Percentiles rank a stretch among this genome's conserved stretches.
These are phyloP conservation scores for Himalopsyche kuldschensis DNA, from an alignment of 2,888 invertebrate species.

Conservation along the genomic window DNA sequence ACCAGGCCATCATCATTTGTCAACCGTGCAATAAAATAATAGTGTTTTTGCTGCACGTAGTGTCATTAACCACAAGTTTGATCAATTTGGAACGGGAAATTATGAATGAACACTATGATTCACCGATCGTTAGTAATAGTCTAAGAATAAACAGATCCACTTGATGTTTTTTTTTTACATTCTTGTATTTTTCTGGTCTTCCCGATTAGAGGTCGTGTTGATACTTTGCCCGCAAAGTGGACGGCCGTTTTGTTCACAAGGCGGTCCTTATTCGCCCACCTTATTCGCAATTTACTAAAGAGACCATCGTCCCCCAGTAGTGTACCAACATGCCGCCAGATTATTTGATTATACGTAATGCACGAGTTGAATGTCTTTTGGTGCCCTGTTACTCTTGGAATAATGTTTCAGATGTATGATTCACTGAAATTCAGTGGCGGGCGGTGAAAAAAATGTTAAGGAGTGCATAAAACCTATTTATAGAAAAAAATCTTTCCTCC, in stretches of 20 bases:
- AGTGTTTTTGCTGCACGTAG: background rate
- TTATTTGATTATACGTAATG: slow-evolving; percentile 6
- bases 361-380: background rate
- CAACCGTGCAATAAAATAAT: background rate
- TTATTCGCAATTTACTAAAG: background rate
- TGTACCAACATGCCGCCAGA: background rate
- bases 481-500: too few relatives aligned
- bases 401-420: background rate
- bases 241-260: background rate
- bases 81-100: background rate
- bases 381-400: background rate
- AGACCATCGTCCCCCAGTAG: slow-evolving; percentile 5
- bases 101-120: background rate
- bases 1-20: background rate
- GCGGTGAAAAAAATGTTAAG: too few relatives aligned
- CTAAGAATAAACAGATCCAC: background rate
- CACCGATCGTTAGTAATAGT: background rate
- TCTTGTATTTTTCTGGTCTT: background rate
- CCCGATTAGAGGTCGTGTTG: background rate
- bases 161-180: background rate
- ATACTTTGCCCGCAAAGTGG: background rate
- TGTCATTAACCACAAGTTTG: background rate
- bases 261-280: background rate
- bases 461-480: too few relatives aligned
- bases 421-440: background rate